A percentile compares a stretch with the other conserved stretches of the same genome.
Conservation (phyloP, 1,140 invertebrate species). For the Metaphire vulgaris region DNA sequence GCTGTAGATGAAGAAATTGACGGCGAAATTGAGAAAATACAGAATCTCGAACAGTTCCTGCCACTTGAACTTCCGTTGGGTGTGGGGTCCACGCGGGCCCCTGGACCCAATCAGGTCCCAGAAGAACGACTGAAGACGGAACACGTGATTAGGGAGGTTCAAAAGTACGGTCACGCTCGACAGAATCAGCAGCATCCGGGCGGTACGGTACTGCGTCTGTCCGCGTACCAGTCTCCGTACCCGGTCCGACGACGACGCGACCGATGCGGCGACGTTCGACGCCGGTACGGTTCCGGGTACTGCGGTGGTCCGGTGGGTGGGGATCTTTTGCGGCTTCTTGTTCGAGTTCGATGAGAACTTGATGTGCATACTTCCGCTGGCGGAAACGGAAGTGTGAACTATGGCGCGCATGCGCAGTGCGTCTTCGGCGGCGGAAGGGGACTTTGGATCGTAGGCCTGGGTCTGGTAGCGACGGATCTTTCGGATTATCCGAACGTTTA, state of each 20-base stretch:
- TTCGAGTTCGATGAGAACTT: conserved; percentile 8
- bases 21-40: conserved; percentile 74
- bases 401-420: neutral
- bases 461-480: conserved; percentile 59
- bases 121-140: conserved; percentile 18
- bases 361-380: conserved; percentile 17
- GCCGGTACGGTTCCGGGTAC: neutral
- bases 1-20: conserved; percentile 76
- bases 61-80: conserved; percentile 32
- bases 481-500: conserved; percentile 64
- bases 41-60: conserved; percentile 59
- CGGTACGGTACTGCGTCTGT: conserved; percentile 18
- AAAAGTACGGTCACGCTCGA: conserved; percentile 28
- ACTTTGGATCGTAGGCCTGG: conserved; percentile 18
- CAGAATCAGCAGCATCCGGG: conserved; percentile 22
- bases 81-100: conserved; percentile 40
- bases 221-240: neutral
- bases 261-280: neutral
- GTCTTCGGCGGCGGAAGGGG: neutral
- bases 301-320: neutral
- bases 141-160: conserved; percentile 24
- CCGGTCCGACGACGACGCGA: neutral
- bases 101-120: conserved; percentile 12
- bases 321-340: neutral
- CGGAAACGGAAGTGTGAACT: conserved; percentile 10